A percentile compares a stretch with the other conserved stretches of the same genome.
phyloP scores from a whole-genome alignment of 2,888 invertebrate species.

The Cryptus armator region DNA sequence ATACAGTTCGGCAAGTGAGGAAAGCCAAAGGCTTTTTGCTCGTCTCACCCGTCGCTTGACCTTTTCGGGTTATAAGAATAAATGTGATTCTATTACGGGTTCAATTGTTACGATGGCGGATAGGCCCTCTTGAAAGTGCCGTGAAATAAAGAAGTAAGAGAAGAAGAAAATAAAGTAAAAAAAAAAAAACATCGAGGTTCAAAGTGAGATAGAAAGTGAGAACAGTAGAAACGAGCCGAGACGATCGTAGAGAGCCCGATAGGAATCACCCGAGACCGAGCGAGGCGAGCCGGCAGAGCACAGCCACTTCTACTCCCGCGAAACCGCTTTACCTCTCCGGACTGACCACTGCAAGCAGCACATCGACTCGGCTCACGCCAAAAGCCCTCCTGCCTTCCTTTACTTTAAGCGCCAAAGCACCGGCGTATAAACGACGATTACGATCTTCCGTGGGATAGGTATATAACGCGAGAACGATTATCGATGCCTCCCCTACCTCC shows the following conservation, averaged over 20 bases:
- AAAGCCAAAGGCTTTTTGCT: slow-evolving; percentile 60
- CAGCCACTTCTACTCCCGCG: slow-evolving; percentile 53
- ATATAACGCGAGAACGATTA: slow-evolving; percentile 70
- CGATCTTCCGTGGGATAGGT: slow-evolving; percentile 63
- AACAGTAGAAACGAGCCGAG: slow-evolving; percentile 21
- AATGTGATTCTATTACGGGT: slow-evolving; percentile 85
- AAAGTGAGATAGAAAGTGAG: slow-evolving; percentile 59
- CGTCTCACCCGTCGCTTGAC: slow-evolving; percentile 78
- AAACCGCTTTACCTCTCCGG: slow-evolving; percentile 48
- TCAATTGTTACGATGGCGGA: slow-evolving; percentile 84
- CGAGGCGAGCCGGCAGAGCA: slow-evolving; percentile 31
- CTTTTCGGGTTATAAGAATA: slow-evolving; percentile 85
- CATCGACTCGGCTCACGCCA: slow-evolving; percentile 33
- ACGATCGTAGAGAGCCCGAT: slow-evolving; percentile 60
- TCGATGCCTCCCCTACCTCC: slow-evolving; percentile 43
- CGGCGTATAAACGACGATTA: slow-evolving; percentile 61
- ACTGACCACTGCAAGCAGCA: slow-evolving; percentile 39
- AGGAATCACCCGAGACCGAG: slow-evolving; percentile 50
- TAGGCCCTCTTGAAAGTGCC: slow-evolving; percentile 73
- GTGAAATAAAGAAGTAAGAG: slow-evolving; percentile 43
- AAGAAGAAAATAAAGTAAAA: slow-evolving; percentile 33
- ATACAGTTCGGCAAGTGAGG: slow-evolving; percentile 57
- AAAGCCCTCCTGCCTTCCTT: slow-evolving; percentile 19
- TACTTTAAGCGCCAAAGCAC: slow-evolving; percentile 20
- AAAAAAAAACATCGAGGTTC: slow-evolving; percentile 42